These are phyloP conservation scores for Microchirus variegatus DNA, from an alignment of 2,797 vertebrate genomes.

Conservation along the genomic window DNA sequence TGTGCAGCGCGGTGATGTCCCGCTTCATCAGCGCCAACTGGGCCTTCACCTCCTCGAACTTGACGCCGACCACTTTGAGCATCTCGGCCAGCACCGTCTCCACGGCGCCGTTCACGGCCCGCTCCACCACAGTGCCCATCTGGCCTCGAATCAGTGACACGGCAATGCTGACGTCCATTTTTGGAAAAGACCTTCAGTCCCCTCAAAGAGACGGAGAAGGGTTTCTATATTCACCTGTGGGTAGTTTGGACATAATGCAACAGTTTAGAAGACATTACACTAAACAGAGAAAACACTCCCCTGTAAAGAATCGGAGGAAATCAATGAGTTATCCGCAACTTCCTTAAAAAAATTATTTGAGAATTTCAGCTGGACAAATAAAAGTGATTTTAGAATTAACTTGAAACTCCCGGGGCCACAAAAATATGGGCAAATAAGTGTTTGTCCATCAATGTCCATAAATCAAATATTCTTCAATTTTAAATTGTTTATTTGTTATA, in stretches of 20 bases:
- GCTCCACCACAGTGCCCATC: conserved; percentile 83
- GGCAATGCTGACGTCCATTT: conserved; percentile 83
- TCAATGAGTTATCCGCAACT: too few relatives aligned
- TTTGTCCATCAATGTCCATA: too few relatives aligned
- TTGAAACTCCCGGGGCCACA: too few relatives aligned
- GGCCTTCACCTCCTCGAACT: conserved; percentile 80
- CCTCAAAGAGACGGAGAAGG: background rate
- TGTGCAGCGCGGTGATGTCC: conserved; percentile 53
- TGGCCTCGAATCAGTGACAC: conserved; percentile 83
- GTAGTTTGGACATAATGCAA: background rate
- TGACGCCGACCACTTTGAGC: conserved; percentile 82
- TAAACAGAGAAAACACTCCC: too few relatives aligned
- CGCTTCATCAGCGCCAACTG: conserved; percentile 68
- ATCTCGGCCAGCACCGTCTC: conserved; percentile 85
- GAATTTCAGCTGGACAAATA: too few relatives aligned
- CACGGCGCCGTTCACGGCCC: conserved; percentile 82
- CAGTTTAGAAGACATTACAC: too few relatives aligned
- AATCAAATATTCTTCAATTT: too few relatives aligned
- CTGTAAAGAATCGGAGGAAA: too few relatives aligned
- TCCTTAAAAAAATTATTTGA: too few relatives aligned
- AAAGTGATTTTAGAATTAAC: too few relatives aligned
- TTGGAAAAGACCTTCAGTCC: background rate
- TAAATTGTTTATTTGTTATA: too few relatives aligned
- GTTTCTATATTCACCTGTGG: background rate
- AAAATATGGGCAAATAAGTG: too few relatives aligned